Evolutionary conservation across 2,113 vertebrate species (phyloP).

Genomic region (Merops nubicus): DNA sequence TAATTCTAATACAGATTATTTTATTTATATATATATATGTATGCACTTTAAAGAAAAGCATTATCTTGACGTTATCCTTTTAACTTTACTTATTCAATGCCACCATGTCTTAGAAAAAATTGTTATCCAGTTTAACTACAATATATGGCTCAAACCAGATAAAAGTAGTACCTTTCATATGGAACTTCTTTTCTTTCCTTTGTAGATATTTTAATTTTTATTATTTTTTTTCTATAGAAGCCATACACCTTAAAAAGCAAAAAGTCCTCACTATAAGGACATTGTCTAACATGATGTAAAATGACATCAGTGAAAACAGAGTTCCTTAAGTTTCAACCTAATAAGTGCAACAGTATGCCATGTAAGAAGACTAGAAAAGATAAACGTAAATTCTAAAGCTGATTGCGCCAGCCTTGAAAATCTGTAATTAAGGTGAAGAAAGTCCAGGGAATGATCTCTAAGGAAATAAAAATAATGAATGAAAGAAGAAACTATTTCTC

Average conservation of each 20-base stretch:
- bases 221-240: background rate
- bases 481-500: constrained; percentile 33
- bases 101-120: background rate
- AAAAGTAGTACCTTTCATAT: background rate
- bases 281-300: background rate
- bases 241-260: accelerated
- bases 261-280: background rate
- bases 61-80: background rate
- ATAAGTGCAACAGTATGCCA: background rate
- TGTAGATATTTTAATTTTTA: background rate
- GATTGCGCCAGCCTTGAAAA: background rate
- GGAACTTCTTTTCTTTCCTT: background rate
- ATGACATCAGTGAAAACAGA: background rate
- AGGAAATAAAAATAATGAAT: constrained; percentile 55
- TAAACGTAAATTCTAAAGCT: background rate
- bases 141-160: background rate
- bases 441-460: constrained; percentile 9
- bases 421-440: constrained; percentile 47
- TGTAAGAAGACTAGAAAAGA: background rate
- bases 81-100: background rate
- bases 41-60: background rate
- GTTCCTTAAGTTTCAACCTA: background rate
- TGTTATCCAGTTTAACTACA: background rate
- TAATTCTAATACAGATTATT: background rate
- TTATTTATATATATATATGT: too few species aligned